Base-by-base conservation (phyloP, 2,113 vertebrate genomes). In the Grammomys surdaster region DNA sequence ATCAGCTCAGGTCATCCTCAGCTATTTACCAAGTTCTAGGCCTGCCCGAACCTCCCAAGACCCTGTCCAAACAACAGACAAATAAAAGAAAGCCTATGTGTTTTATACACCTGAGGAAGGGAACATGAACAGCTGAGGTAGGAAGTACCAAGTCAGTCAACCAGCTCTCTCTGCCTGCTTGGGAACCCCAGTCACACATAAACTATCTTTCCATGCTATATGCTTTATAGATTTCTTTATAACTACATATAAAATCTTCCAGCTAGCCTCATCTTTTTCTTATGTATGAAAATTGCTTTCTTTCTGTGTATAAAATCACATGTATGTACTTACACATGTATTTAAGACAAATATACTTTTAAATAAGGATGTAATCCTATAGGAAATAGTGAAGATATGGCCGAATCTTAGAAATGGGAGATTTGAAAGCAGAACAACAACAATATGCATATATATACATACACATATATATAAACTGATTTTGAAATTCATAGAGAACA, bases 331-430 rank as follows among this genome's bases (percentile, higher is more conserved):
- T 40, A 82, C 20, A 26, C 20, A 82, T 36, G 13, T 81, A 81
- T 81, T 81, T 81, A n/a, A 54, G 54, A 81, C 54, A 81, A 36
- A 80, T 20, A 56, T 80, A 40, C 16, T 80, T 54, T 78, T 78
- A 54, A 70, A 91, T 84, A 89, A 89, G 46, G 81, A 92, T 12
- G 43, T 75, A 80, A 78, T 67, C 46, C 20, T 2, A 63, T 19
- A 80, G 69, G 91, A 81, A 58, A 56, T 56, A 81, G 51, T 81
- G 22, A 93, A 93, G 43, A 88, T 56, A 77, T 88, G 40, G 31
- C 22, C 33, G 72, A 40, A n/a, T 76, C 56, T 69, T 70, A 80
- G 54, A 73, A 93, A 84, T 73, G 7, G 88, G 72, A 82, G 80
- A 58, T 22, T 6, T 58, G 36, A 82, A 81, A 81, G 8, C 78